phyloP scores from a whole-genome alignment of 2,797 vertebrate genomes.

The Lateolabrax maculatus region DNA sequence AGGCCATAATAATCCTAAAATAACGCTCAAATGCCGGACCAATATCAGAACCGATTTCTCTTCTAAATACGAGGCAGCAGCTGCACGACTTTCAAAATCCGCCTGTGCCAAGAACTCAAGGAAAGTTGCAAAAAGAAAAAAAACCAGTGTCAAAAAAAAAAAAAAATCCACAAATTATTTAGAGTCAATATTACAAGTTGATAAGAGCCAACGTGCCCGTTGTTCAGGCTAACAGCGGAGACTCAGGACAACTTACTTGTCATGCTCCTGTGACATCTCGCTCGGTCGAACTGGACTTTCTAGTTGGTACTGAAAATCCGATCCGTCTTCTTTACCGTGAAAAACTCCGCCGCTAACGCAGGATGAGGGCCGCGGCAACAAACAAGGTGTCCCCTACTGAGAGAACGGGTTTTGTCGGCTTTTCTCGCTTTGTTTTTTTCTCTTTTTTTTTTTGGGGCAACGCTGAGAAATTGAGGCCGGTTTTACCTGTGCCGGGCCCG shows the following conservation, averaged over 20 bases:
- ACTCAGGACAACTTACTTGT: constrained; percentile 93
- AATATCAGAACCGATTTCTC: neutral
- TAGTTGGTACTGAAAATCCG: constrained; percentile 95
- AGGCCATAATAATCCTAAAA: neutral
- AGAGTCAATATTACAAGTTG: constrained; percentile 37
- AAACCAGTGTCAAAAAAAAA: constrained; percentile 12
- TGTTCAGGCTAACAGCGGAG: constrained; percentile 67
- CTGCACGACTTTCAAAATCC: constrained; percentile 42
- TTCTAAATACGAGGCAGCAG: constrained; percentile 10
- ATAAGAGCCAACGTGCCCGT: constrained; percentile 42
- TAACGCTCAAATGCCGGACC: neutral
- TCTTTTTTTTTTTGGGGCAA: constrained; percentile 92
- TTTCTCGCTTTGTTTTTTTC: too few relatives aligned
- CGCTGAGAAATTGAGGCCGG: constrained; percentile 87
- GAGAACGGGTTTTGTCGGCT: constrained; percentile 97
- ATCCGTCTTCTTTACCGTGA: constrained; percentile 88
- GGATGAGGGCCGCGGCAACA: constrained; percentile 86
- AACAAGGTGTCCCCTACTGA: constrained; percentile 81
- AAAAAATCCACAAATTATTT: constrained; percentile 21
- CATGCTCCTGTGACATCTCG: constrained; percentile 99
- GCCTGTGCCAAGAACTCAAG: constrained; percentile 1
- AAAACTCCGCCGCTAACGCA: constrained; percentile 76
- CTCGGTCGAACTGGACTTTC: constrained; percentile 98
- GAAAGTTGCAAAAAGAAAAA: constrained; percentile 3
- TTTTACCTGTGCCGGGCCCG: constrained; percentile 88